Percentiles rank a stretch among this genome's conserved stretches.
Conservation (phyloP, 2,113 vertebrate genomes). For the Globicephala melas region DNA sequence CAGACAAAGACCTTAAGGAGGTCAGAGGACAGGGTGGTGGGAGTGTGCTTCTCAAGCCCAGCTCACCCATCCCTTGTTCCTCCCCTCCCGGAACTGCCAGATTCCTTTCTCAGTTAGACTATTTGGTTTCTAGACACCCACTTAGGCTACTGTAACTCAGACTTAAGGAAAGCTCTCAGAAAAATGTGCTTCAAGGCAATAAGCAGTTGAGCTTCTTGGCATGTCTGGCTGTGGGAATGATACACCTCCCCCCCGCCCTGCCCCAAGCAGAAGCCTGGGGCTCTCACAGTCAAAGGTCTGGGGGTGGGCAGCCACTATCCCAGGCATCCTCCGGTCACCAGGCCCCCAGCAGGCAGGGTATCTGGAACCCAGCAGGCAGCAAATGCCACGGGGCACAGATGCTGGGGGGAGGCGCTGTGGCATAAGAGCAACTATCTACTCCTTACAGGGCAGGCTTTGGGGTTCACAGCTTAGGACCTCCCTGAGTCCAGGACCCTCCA, state of each 20-base stretch:
- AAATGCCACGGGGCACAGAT: neutral
- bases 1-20: neutral
- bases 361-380: neutral
- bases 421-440: neutral
- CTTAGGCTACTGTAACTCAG: neutral
- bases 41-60: neutral
- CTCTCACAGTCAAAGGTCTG: neutral
- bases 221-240: neutral
- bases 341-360: neutral
- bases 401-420: neutral
- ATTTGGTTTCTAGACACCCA: constrained; percentile 21
- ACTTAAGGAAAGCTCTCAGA: neutral
- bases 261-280: neutral
- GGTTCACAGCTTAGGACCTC: neutral
- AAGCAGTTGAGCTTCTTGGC: neutral
- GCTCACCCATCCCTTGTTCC: neutral
- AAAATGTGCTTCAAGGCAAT: neutral
- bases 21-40: neutral
- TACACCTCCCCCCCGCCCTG: neutral
- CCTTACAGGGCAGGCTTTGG: neutral
- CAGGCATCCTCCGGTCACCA: neutral
- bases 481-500: neutral
- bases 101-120: neutral
- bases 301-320: neutral
- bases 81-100: neutral